phyloP scores from a whole-genome alignment of 2,113 vertebrate genomes.

The Rhinoptilus africanus region DNA sequence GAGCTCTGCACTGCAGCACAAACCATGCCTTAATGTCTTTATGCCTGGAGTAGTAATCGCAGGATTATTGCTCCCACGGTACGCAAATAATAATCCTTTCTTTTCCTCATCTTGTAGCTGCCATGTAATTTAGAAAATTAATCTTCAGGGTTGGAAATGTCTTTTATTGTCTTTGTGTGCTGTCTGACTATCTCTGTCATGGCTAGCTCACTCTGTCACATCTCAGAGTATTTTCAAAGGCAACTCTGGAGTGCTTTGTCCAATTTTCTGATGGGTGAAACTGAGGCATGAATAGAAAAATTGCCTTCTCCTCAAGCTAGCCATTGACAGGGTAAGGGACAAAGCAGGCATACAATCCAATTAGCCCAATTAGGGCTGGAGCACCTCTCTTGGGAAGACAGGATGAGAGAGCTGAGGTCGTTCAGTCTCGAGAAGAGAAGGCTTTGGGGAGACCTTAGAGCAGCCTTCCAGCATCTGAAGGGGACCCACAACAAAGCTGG shows the following conservation, averaged over 20 bases:
- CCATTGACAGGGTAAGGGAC: not conserved
- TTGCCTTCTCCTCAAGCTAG: not conserved
- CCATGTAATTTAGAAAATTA: constrained; percentile 31
- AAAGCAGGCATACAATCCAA: not conserved
- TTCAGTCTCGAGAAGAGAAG: not conserved
- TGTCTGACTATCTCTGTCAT: not conserved
- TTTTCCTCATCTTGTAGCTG: not conserved
- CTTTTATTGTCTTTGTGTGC: not conserved
- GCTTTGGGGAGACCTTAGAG: not conserved
- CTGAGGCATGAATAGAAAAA: not conserved
- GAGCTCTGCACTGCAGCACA: not conserved
- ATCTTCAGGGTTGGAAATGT: not conserved
- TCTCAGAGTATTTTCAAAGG: not conserved
- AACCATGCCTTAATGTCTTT: not conserved
- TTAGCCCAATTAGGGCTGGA: not conserved
- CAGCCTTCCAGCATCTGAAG: not conserved
- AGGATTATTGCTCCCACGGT: constrained; percentile 31
- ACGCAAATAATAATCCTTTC: not conserved
- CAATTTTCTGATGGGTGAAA: not conserved
- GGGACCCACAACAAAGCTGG: not conserved
- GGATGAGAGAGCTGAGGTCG: not conserved
- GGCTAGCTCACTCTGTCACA: not conserved
- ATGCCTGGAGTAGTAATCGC: not conserved
- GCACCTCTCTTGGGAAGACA: not conserved
- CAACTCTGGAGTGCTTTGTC: not conserved